Base-by-base conservation (phyloP, 2,113 vertebrate genomes). In the Engraulis encrasicolus region DNA sequence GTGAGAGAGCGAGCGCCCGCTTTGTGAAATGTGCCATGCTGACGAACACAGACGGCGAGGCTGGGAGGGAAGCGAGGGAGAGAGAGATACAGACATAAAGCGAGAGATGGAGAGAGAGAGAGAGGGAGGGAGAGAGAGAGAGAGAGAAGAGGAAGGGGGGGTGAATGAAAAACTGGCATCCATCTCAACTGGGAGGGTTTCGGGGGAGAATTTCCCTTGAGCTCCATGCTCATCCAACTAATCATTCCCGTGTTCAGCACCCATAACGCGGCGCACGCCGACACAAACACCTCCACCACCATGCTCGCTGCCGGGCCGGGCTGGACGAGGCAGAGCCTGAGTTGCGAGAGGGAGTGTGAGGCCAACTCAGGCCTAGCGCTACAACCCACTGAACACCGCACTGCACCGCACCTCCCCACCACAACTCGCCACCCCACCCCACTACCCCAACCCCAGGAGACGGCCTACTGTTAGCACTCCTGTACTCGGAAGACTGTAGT, bases 11-110 rank as follows among this genome's bases (percentile, higher is more conserved):
- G 91, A 91, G 50, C 27, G 66, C 66, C 80, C 91, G 96, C 96
- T 95, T 95, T 94, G 95, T 97, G 96, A 97, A 96, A 95, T 94
- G 96, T 97, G 96, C 96, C 96, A 95, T 94, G 83, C 91, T 89
- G 92, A 93, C 52, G 81, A 93, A 94, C 95, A 92, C 85, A 89
- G 89, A 85, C 82, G 78, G 50, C 78, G 80, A 36, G 50, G 82
- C 61, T 80, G 83, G 50, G 71, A 83, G 78, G 61, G 36, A 15
- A 78, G 54, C 27, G 52, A 71, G 74, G 40, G 14, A 3, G 38
- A n/a, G n/a, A n/a, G n/a, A n/a, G n/a, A n/a, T n/a, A n/a, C n/a
- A n/a, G n/a, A n/a, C n/a, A n/a, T n/a, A 40, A 34, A 54, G 80
- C 50, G 34, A 45, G 37, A 38, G 23, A 58, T 38, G 6, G 81